Evolutionary conservation across 2,888 invertebrate species (phyloP), one percentile per base, ranked within the genome.

Genomic region (Tenthredo notha): DNA sequence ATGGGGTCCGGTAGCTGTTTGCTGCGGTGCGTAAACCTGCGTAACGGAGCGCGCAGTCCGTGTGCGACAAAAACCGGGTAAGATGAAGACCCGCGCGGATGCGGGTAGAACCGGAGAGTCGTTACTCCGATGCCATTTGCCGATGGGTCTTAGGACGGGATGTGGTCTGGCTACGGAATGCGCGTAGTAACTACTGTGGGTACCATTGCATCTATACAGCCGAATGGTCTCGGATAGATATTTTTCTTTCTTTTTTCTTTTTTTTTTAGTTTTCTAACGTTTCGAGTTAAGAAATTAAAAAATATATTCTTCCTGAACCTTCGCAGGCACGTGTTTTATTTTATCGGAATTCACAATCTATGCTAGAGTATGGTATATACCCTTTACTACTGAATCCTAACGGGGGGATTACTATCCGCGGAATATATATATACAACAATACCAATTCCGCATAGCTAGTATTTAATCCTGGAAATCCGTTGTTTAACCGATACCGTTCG

Each of bases 131-230:
- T 82, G 47, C 67, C 82, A 47, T 82, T 82, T 29, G 47, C 47
- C 83, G 70, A 83, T 83, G 83, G 50, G 80, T 65, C 85, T 43
- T 37, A 88, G 86, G 89, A 89, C 86, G 88, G 87, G 88, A 89
- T 86, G 86, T 87, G 89, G 89, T 89, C 88, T 88, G 86, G 86
- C 86, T 88, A 88, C 0, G 89, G 89, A 89, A 89, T 89, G 87
- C 87, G 87, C 87, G 86, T 86, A 87, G 85, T 77, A 86, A 82
- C 85, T 85, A 85, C 85, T 78, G 85, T 47, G 47, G 47, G 47
- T 78, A 78, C 58, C 78, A 58, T 78, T 58, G n/a, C 58, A 21
- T 61, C 18, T 61, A 37, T 67, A 67, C 5, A 67, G 58, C 58
- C 58, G 37, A 78, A 78, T 40, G 78, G 54, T 33, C 29, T 33